phyloP scores from a whole-genome alignment of 2,113 vertebrate species.

The Myrmecophaga tridactyla region DNA sequence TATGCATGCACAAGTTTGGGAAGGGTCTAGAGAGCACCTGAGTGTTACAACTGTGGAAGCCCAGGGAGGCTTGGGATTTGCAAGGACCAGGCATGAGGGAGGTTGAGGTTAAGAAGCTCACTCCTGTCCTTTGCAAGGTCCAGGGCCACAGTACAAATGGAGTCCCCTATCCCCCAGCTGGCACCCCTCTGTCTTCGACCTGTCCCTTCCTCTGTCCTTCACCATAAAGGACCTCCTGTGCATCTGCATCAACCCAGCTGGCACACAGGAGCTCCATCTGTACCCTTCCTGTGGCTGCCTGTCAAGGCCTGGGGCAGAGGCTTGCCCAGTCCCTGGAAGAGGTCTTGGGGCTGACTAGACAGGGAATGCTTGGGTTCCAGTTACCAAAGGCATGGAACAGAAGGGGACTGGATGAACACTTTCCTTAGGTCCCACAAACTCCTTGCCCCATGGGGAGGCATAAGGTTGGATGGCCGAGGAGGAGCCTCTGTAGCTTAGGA shows the following conservation, averaged over 20 bases:
- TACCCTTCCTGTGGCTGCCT: background rate
- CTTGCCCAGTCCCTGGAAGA: background rate
- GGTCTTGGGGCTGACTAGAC: background rate
- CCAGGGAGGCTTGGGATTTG: background rate
- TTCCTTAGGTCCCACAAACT: background rate
- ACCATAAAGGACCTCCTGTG: background rate
- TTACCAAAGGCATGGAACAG: background rate
- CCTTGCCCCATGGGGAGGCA: background rate
- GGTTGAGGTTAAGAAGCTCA: background rate
- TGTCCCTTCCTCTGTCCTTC: background rate
- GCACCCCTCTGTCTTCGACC: too few relatives aligned
- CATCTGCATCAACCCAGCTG: background rate
- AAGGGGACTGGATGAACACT: background rate
- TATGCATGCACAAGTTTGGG: background rate
- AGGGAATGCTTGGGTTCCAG: background rate
- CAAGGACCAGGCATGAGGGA: background rate
- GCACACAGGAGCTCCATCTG: background rate
- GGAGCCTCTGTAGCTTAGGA: background rate
- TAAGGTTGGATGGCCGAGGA: background rate
- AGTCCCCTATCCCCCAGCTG: accelerated
- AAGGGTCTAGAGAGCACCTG: background rate
- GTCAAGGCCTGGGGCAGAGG: background rate
- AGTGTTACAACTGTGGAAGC: background rate
- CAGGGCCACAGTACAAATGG: background rate
- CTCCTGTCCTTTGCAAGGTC: background rate